These are phyloP conservation scores for Promerops cafer DNA, from an alignment of 2,113 vertebrate species.

Conservation along the genomic window DNA sequence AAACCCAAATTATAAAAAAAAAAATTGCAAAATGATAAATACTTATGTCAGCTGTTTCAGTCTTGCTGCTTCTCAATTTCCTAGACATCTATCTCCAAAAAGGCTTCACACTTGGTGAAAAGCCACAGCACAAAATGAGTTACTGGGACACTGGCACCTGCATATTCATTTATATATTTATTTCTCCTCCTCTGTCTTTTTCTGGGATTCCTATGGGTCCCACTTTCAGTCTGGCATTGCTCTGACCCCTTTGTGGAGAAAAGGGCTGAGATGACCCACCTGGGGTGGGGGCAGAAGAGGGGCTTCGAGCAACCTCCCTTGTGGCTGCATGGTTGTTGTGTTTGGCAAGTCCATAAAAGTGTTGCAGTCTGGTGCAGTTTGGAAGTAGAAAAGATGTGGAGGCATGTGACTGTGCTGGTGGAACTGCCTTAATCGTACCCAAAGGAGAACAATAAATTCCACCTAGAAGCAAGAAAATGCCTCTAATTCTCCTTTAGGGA, in stretches of 20 bases:
- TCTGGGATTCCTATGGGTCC: accelerated
- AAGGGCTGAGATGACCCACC: neutral
- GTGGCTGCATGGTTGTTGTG: neutral
- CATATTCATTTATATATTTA: neutral
- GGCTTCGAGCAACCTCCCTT: accelerated
- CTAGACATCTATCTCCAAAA: neutral
- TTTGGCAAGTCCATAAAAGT: neutral
- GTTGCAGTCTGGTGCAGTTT: neutral
- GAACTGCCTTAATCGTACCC: neutral
- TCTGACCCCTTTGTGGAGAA: neutral
- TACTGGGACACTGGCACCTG: neutral
- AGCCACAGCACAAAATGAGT: neutral
- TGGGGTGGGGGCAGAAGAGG: neutral
- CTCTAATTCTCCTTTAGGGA: constrained; percentile 39
- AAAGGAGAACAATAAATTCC: constrained; percentile 21
- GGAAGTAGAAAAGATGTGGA: neutral
- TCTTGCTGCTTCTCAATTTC: neutral
- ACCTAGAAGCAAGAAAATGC: constrained; percentile 7
- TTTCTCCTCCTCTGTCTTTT: accelerated
- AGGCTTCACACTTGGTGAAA: neutral
- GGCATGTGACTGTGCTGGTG: neutral
- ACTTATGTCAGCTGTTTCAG: neutral
- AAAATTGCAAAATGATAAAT: neutral
- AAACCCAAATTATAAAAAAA: neutral
- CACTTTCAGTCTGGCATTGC: neutral